Evolutionary conservation across 1,140 invertebrate species (phyloP), one percentile per base, ranked within the genome.

Genomic region (Elymnias hypermnestra): DNA sequence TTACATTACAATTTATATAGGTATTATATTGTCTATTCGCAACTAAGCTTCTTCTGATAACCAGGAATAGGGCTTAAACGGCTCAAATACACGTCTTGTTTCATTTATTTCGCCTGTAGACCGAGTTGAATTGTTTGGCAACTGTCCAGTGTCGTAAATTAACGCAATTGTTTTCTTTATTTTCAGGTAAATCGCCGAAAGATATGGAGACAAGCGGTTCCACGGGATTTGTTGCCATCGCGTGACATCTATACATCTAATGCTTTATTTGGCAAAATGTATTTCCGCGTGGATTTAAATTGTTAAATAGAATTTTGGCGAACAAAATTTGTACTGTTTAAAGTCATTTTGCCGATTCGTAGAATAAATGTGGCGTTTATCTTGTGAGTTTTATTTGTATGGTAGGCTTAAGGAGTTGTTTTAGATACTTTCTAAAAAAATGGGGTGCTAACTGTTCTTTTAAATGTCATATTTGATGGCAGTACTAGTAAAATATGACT

Each of bases 171-270:
- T 79, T 72, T 70, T 21, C 6, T 63, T 81, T 84, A 63, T 84
- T 84, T 82, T 74, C 81, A 84, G 81, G 81, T 84, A 84, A 84
- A 82, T 78, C 69, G 57, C 67, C 68, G 64, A 78, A 77, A 79
- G 72, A 74, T 66, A 66, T 69, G 53, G 57, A 59, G 60, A 59
- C 54, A 52, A 47, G 49, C 50, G 54, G 49, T 44, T 43, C 42
- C 48, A 53, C 60, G 47, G 57, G 48, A 62, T 57, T 46, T 61
- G 61, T 62, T 52, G 59, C 36, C 47, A 51, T 43, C 45, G 41
- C 63, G 52, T 65, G 63, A 63, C 55, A 38, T 53, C 39, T 28
- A 51, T 39, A 44, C 49, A 45, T 52, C 49, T 52, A 52, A 45
- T 52, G 49, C 37, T 52, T 45, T 52, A 52, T 52, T 52, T 52